Evolutionary conservation across 2,113 vertebrate species (phyloP).

Genomic region (Cavia aperea): DNA sequence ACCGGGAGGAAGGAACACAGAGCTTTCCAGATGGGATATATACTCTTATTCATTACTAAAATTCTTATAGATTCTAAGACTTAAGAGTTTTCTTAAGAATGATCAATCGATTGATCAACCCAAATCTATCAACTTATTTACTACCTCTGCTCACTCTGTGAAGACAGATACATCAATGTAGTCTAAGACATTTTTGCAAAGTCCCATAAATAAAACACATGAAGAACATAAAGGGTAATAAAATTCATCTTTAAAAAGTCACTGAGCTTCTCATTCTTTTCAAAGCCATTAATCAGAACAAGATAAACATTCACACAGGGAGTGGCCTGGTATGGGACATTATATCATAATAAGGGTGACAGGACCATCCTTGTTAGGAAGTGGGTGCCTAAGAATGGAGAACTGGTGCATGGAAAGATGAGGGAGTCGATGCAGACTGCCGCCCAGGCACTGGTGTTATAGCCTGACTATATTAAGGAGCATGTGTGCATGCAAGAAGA

Average conservation of each 20-base stretch:
- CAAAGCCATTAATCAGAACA: not conserved
- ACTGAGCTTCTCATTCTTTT: not conserved
- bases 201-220: not conserved
- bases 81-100: not conserved
- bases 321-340: not conserved
- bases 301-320: not conserved
- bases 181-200: conserved; percentile 2
- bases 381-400: not conserved
- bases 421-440: not conserved
- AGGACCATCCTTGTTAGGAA: not conserved
- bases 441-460: not conserved
- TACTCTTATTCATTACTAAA: not conserved
- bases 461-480: not conserved
- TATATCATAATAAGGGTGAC: not conserved
- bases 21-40: not conserved
- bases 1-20: not conserved
- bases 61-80: not conserved
- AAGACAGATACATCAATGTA: not conserved
- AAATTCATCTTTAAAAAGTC: conserved; percentile 15
- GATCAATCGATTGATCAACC: no score
- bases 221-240: not conserved
- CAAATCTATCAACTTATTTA: not conserved
- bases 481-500: not conserved
- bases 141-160: not conserved
- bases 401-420: not conserved